These are phyloP conservation scores for Macropodus opercularis DNA, from an alignment of 2,797 vertebrate species.

Conservation along the genomic window DNA sequence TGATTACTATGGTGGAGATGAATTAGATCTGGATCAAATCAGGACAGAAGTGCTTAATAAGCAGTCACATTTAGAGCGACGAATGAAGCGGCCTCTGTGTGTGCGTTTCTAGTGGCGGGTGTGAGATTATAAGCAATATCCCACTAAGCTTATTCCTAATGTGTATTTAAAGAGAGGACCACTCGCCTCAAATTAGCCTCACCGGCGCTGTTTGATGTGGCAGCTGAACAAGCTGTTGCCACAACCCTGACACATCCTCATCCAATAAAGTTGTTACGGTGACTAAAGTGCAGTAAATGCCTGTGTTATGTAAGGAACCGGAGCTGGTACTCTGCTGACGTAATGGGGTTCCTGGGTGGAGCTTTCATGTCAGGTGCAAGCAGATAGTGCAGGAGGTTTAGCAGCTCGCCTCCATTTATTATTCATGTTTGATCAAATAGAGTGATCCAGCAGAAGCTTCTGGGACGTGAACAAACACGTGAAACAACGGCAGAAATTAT, in stretches of 20 bases:
- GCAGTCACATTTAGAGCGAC: slow-evolving; percentile 24
- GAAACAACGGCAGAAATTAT: slow-evolving; percentile 2
- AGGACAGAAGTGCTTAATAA: slow-evolving; percentile 27
- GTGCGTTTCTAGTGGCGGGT: not conserved
- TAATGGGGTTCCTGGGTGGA: slow-evolving; percentile 39
- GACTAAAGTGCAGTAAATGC: not conserved
- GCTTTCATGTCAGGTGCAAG: slow-evolving; percentile 36
- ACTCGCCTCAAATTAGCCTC: slow-evolving; percentile 23
- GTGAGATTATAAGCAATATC: slow-evolving; percentile 4
- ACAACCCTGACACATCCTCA: not conserved
- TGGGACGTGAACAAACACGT: slow-evolving; percentile 25
- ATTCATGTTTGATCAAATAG: slow-evolving; percentile 70
- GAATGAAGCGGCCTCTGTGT: not conserved
- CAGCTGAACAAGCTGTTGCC: not conserved
- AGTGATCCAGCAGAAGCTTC: slow-evolving; percentile 40
- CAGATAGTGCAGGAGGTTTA: slow-evolving; percentile 40
- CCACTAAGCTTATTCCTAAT: slow-evolving; percentile 57
- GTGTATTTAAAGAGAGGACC: slow-evolving; percentile 42
- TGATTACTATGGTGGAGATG: slow-evolving; percentile 12
- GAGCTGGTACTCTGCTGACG: slow-evolving; percentile 31
- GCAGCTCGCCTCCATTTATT: slow-evolving; percentile 55
- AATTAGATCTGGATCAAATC: slow-evolving; percentile 27
- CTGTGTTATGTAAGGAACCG: slow-evolving; percentile 24
- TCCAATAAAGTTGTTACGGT: not conserved
- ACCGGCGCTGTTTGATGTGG: slow-evolving; percentile 8